phyloP scores from a whole-genome alignment of 1,140 invertebrate genomes.

The Pentalonia nigronervosa region DNA sequence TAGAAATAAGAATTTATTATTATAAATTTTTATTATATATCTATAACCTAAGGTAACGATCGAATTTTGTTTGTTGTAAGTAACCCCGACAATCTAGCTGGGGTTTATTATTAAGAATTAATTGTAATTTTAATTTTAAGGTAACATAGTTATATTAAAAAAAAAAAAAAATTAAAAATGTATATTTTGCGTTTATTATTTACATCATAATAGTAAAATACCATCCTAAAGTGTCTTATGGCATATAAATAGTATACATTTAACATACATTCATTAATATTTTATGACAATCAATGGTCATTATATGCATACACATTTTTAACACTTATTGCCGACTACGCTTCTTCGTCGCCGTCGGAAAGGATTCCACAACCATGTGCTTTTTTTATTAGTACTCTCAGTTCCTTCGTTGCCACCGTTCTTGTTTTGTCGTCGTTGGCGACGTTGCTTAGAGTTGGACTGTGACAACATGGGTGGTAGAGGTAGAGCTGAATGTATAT shows the following conservation, averaged over 20 bases:
- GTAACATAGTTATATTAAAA: neutral
- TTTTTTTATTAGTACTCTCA: neutral
- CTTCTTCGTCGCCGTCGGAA: neutral
- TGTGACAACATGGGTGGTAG: neutral
- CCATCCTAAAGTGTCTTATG: neutral
- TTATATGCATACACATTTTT: neutral
- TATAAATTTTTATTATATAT: neutral
- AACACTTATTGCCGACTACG: neutral
- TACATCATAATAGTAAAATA: neutral
- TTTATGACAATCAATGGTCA: neutral
- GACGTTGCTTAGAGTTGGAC: neutral
- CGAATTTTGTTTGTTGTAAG: neutral
- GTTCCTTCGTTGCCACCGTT: neutral
- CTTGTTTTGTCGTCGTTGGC: neutral
- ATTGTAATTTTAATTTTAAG: neutral
- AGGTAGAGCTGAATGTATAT: neutral
- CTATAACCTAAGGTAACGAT: neutral
- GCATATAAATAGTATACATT: neutral
- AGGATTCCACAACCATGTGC: conserved; percentile 27
- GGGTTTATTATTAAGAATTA: neutral
- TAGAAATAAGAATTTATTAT: neutral
- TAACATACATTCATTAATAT: neutral
- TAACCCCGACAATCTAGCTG: neutral
- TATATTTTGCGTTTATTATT: neutral
- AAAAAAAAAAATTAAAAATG: neutral